These are phyloP conservation scores for Omphaloscelis lunosa DNA, from an alignment of 2,888 invertebrate genomes.

Conservation along the genomic window DNA sequence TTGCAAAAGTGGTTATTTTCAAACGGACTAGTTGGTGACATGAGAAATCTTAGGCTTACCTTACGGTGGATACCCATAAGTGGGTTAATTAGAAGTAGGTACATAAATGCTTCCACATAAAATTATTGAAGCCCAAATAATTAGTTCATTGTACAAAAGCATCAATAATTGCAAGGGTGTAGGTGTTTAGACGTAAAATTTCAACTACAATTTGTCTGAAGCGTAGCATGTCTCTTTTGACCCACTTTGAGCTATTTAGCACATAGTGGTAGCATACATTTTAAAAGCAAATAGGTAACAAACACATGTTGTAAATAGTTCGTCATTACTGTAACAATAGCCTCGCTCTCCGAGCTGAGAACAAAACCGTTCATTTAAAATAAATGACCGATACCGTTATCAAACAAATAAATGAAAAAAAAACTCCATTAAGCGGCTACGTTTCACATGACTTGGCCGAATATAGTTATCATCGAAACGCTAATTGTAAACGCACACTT, in stretches of 20 bases:
- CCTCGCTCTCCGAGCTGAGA: conserved; percentile 27
- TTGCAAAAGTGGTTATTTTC: background rate
- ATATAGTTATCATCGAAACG: conserved; percentile 81
- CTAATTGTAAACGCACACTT: conserved; percentile 85
- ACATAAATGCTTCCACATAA: too few species aligned
- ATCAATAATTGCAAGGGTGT: background rate
- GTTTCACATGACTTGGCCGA: conserved; percentile 78
- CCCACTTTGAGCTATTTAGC: conserved; percentile 57
- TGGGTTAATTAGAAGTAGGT: too few species aligned
- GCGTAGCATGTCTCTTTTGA: conserved; percentile 53
- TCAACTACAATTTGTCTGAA: conserved; percentile 10
- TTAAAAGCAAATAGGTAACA: conserved; percentile 52
- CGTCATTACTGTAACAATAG: conserved; percentile 48
- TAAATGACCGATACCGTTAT: conserved; percentile 70
- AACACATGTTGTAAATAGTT: conserved; percentile 32
- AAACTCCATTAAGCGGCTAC: conserved; percentile 68
- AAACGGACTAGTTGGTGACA: background rate
- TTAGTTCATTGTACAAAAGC: background rate
- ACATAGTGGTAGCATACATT: conserved; percentile 44
- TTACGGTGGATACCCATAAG: too few species aligned
- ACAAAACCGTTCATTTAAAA: conserved; percentile 51
- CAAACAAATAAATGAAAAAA: conserved; percentile 70
- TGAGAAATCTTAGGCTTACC: background rate
- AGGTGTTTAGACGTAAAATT: too few species aligned
- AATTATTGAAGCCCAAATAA: too few species aligned